A percentile compares a stretch with the other conserved stretches of the same genome.
phyloP scores from a whole-genome alignment of 2,797 vertebrate genomes.

The Falco peregrinus region DNA sequence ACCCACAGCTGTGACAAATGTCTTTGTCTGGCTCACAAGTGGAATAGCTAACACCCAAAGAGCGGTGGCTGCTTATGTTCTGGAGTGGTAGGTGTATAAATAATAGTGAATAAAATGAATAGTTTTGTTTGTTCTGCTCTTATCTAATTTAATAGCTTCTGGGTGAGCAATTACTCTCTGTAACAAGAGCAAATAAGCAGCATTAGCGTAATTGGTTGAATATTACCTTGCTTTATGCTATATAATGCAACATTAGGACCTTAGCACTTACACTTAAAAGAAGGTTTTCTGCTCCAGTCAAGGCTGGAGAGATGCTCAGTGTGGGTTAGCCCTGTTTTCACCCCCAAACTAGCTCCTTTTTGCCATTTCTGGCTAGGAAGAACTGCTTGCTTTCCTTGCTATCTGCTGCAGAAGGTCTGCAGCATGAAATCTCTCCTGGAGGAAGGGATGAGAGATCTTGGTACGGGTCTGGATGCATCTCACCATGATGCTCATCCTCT shows the following conservation, averaged over 20 bases:
- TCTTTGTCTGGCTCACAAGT: neutral
- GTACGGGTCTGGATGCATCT: neutral
- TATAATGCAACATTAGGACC: neutral
- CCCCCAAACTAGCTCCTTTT: neutral
- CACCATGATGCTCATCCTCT: neutral
- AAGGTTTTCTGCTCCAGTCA: neutral
- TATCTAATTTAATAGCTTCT: conserved; percentile 63
- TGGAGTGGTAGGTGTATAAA: conserved; percentile 37
- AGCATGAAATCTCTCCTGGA: neutral
- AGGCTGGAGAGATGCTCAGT: neutral
- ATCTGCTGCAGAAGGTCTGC: neutral
- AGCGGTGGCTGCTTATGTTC: neutral
- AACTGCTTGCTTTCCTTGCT: no score
- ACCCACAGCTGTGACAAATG: neutral
- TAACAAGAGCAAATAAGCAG: conserved; percentile 47
- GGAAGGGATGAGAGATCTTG: neutral
- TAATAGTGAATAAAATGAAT: conserved; percentile 54
- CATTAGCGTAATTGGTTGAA: conserved; percentile 51
- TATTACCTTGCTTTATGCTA: neutral
- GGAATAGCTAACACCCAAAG: neutral
- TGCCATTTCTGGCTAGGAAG: neutral
- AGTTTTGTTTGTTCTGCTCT: conserved; percentile 65
- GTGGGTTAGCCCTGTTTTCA: neutral
- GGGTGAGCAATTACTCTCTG: conserved; percentile 60
- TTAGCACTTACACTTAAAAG: neutral